Base-by-base conservation (phyloP, 92 coral and sea anemone species). In the Phenganax stokvisi region DNA sequence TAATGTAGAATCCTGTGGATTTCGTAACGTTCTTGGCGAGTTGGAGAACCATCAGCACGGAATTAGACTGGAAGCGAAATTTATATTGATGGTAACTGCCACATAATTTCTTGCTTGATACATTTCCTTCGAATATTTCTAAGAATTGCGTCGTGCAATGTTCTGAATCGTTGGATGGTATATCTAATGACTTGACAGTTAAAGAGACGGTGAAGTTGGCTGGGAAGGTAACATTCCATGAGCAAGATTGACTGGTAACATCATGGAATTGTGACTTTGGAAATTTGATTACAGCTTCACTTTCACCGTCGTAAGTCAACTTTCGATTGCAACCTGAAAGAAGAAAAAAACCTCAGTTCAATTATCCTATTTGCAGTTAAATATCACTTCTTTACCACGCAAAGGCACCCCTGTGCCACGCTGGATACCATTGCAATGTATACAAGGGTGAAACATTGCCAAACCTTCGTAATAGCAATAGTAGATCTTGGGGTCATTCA, bases 391-490 rank as follows among this genome's bases (percentile, higher is more conserved):
- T 13, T 13, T 1, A 59, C n/a, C n/a, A 59, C 7, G 65, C 65
- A 59, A 59, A 59, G 27, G 65, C 27, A 59, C 4, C 27, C 16
- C 65, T 59, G 27, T 59, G 65, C 7, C 0, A 25, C 65, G 7
- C 16, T 59, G 27, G n/a, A 29, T 8, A 54, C 31, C 31, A 65
- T 17, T 0, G 65, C 25, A 10, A 71, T 71, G 25, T 8, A 71
- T 20, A 37, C 12, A 7, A 10, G 12, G 6, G 51, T 71, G 44
- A 30, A 30, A 8, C 53, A 71, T 10, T 16, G 44, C 15, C 17
- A 30, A 20, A 76, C 80, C 68, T 76, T 76, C 65, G 52, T 76
- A 76, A 37, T 76, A 76, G 57, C 80, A 76, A n/a, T 76, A 76
- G 30, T 76, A 56, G 9, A 76, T 76, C 68, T 57, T 57, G 9